These are phyloP conservation scores for Homarus gammarus DNA, from an alignment of 2,888 invertebrate species.

Conservation along the genomic window DNA sequence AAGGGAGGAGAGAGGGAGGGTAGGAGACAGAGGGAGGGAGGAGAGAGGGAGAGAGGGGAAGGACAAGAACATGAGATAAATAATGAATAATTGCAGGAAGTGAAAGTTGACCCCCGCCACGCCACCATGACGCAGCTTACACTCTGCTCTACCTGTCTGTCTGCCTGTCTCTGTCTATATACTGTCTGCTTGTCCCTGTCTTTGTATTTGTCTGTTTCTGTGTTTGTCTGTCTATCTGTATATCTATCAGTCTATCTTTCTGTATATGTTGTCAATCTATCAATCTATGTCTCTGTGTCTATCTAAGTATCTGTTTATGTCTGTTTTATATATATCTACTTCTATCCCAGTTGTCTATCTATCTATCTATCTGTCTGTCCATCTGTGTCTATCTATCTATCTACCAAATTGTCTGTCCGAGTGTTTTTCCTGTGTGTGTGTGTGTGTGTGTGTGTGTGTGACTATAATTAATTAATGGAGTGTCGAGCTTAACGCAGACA, in stretches of 20 bases:
- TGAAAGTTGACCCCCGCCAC: neutral
- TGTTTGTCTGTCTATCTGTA: too few relatives aligned
- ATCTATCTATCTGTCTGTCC: too few relatives aligned
- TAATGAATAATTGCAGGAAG: neutral
- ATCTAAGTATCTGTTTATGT: conserved; percentile 16
- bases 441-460: conserved; percentile 22
- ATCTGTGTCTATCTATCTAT: too few relatives aligned
- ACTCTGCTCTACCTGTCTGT: too few relatives aligned
- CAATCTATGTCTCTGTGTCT: conserved; percentile 16
- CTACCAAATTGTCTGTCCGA: too few relatives aligned
- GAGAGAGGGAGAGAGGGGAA: neutral
- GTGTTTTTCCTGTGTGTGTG: neutral
- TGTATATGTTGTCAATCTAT: conserved; percentile 29
- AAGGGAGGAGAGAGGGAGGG: too few relatives aligned
- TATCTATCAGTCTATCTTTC: too few relatives aligned
- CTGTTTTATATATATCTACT: too few relatives aligned
- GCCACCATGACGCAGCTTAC: neutral
- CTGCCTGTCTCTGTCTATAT: too few relatives aligned
- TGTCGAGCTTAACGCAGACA: too few relatives aligned
- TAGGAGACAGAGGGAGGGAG: neutral
- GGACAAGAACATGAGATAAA: neutral
- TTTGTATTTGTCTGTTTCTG: conserved; percentile 16
- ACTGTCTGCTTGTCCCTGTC: neutral
- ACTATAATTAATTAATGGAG: too few relatives aligned
- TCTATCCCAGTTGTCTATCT: too few relatives aligned